A percentile compares a stretch with the other conserved stretches of the same genome.
These are phyloP conservation scores for Brachionus koreanus DNA, from an alignment of 1,140 invertebrate genomes.

Conservation along the genomic window DNA sequence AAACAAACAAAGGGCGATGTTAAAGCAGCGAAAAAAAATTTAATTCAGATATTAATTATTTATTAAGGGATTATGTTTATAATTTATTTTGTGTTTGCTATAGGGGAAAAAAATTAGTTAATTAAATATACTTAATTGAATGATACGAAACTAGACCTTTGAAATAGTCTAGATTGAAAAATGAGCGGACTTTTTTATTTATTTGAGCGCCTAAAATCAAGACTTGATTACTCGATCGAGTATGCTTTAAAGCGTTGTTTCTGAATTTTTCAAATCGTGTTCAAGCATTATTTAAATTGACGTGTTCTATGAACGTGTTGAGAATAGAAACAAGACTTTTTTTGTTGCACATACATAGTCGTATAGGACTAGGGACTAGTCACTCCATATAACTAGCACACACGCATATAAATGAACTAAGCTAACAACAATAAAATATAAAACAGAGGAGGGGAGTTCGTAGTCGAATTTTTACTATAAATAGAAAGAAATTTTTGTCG, in stretches of 20 bases:
- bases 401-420: neutral
- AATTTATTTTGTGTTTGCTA: neutral
- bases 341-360: neutral
- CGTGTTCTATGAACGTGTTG: conserved; percentile 3
- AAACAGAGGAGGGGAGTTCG: conserved; percentile 10
- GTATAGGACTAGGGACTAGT: neutral
- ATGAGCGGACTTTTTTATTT: neutral
- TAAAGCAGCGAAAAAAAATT: neutral
- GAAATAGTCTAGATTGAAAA: neutral
- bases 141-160: neutral
- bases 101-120: neutral
- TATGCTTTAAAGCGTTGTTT: neutral
- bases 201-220: neutral
- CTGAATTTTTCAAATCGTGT: neutral
- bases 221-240: neutral
- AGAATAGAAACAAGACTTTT: neutral
- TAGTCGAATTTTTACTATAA: neutral
- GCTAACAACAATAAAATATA: neutral
- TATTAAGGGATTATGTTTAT: neutral
- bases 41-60: neutral
- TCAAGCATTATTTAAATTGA: neutral
- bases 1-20: neutral
- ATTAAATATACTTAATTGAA: neutral
- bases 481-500: conserved; percentile 27
- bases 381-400: neutral